phyloP scores from a whole-genome alignment of 2,888 invertebrate genomes.

The Leptinotarsa tumamoca region DNA sequence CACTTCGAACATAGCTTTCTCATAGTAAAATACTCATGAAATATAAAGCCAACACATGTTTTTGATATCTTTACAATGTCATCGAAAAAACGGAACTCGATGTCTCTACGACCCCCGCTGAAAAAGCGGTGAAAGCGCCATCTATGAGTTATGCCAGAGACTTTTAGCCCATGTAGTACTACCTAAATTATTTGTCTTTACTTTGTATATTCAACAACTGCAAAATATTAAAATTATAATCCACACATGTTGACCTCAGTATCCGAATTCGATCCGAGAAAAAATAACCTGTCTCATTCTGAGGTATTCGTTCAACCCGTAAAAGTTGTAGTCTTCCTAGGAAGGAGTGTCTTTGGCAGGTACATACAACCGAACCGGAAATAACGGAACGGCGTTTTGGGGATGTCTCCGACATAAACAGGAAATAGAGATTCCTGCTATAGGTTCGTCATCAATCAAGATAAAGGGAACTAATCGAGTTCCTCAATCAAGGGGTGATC shows the following conservation, averaged over 20 bases:
- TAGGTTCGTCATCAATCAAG: slow-evolving; percentile 10
- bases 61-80: too few species aligned
- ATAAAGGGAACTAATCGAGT: slow-evolving; percentile 11
- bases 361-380: slow-evolving; percentile 8
- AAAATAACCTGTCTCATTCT: slow-evolving; percentile 5
- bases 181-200: too few species aligned
- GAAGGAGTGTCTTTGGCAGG: slow-evolving; percentile 6
- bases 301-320: neutral
- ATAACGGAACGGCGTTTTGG: neutral
- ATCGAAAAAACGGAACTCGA: too few species aligned
- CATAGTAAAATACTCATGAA: too few species aligned
- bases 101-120: too few species aligned
- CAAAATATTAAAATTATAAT: neutral
- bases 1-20: too few species aligned
- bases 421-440: slow-evolving; percentile 3
- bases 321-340: slow-evolving; percentile 12
- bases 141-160: too few species aligned
- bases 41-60: too few species aligned
- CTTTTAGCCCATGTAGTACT: too few species aligned
- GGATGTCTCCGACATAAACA: slow-evolving; percentile 13
- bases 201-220: too few species aligned
- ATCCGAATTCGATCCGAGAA: neutral
- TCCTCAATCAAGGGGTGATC: slow-evolving; percentile 11
- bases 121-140: too few species aligned
- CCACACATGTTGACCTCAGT: neutral